Evolutionary conservation across 2,888 invertebrate species (phyloP).

Genomic region (Enchytraeus crypticus): DNA sequence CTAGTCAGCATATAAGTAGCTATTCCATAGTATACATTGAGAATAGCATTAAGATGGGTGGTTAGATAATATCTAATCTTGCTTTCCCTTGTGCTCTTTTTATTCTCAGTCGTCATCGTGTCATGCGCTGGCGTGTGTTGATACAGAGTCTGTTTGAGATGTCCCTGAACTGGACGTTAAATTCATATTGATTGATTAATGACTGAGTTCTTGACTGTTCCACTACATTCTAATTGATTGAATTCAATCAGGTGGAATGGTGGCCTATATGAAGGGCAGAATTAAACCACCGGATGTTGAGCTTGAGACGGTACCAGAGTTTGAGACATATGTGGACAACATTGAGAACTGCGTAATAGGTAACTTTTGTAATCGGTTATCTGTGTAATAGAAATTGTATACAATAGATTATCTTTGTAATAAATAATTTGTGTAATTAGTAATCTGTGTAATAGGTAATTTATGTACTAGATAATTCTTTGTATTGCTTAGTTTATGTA

Average conservation of each 20-base stretch:
- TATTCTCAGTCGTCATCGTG: too few species aligned
- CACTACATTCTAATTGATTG: too few species aligned
- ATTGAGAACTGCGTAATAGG: constrained; percentile 58
- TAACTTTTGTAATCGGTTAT: constrained; percentile 1
- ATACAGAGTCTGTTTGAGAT: too few species aligned
- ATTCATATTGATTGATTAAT: too few species aligned
- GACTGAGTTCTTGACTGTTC: too few species aligned
- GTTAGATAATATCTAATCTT: background rate
- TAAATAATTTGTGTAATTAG: constrained; percentile 54
- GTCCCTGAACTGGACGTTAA: too few species aligned
- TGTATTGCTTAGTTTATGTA: constrained; percentile 58
- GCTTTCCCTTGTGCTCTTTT: background rate
- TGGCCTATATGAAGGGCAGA: constrained; percentile 64
- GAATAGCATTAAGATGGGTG: too few species aligned
- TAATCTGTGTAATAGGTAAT: background rate
- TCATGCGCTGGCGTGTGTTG: too few species aligned
- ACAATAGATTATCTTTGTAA: constrained; percentile 54
- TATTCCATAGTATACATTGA: too few species aligned
- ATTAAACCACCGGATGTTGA: constrained; percentile 91
- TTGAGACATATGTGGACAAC: constrained; percentile 52
- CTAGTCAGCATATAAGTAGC: too few species aligned
- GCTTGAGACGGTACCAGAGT: constrained; percentile 61
- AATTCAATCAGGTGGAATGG: constrained; percentile 53
- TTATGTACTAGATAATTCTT: too few species aligned
- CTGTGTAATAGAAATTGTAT: background rate